A percentile compares a stretch with the other conserved stretches of the same genome.
Evolutionary conservation across 2,888 invertebrate species (phyloP).

Genomic region (Philereme vetulata): DNA sequence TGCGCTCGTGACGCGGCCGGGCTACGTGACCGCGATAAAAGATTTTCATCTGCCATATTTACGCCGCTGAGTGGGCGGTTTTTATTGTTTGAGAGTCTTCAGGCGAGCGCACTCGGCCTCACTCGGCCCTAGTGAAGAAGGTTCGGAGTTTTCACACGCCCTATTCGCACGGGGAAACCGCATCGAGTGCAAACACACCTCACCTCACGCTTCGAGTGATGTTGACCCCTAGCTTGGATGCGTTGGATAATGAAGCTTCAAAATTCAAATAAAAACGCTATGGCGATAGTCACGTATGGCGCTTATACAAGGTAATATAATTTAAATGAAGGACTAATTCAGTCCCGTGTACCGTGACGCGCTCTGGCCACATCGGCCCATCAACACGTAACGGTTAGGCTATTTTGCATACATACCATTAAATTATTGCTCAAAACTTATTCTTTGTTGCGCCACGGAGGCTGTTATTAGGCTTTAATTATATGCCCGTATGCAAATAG

Average conservation of each 20-base stretch:
- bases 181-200: slow-evolving; percentile 42
- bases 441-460: slow-evolving; percentile 81
- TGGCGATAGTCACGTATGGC: slow-evolving; percentile 62
- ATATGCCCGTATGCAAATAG: slow-evolving; percentile 80
- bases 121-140: slow-evolving; percentile 46
- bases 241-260: slow-evolving; percentile 57
- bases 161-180: slow-evolving; percentile 61
- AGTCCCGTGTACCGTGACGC: slow-evolving; percentile 78
- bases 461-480: slow-evolving; percentile 81
- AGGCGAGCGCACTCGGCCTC: slow-evolving; percentile 60
- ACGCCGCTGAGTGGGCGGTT: slow-evolving; percentile 82
- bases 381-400: slow-evolving; percentile 80
- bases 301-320: slow-evolving; percentile 74
- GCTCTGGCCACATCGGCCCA: slow-evolving; percentile 75
- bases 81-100: slow-evolving; percentile 79
- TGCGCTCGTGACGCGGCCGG: slow-evolving; percentile 79
- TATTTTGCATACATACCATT: slow-evolving; percentile 84
- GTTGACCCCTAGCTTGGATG: slow-evolving; percentile 60
- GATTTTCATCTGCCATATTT: slow-evolving; percentile 84
- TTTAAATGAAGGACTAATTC: slow-evolving; percentile 82
- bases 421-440: slow-evolving; percentile 83
- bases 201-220: slow-evolving; percentile 49
- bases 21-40: slow-evolving; percentile 84
- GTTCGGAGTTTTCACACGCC: slow-evolving; percentile 77
- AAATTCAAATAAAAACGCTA: slow-evolving; percentile 54